A percentile compares a stretch with the other conserved stretches of the same genome.
Evolutionary conservation across 2,113 vertebrate genomes (phyloP).

Genomic region (Lampris incognitus): DNA sequence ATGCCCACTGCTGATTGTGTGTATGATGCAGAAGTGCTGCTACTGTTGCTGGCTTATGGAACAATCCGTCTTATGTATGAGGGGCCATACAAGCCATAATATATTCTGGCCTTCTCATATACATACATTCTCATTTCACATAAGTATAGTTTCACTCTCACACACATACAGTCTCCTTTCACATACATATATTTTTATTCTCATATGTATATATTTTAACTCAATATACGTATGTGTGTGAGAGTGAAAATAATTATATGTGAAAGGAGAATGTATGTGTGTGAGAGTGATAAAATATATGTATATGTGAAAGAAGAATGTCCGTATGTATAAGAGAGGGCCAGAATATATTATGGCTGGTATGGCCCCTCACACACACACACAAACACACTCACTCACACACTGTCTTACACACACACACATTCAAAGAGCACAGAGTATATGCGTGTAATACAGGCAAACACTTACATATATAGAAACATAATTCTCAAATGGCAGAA

Average conservation of each 20-base stretch:
- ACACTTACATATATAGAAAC: too few species aligned
- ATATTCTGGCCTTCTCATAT: slow-evolving; percentile 15
- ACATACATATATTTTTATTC: too few species aligned
- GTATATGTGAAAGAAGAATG: too few species aligned
- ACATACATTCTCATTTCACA: not conserved
- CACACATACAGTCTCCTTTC: too few species aligned
- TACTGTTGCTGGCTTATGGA: slow-evolving; percentile 51
- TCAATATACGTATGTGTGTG: not conserved
- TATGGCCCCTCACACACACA: slow-evolving; percentile 20
- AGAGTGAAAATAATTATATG: too few species aligned
- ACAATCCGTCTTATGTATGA: slow-evolving; percentile 24
- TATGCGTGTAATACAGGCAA: too few species aligned
- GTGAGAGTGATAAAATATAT: too few species aligned
- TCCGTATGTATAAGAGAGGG: not conserved
- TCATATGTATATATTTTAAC: not conserved
- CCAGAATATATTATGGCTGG: too few species aligned
- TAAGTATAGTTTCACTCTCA: too few species aligned
- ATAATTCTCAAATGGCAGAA: too few species aligned
- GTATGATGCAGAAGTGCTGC: slow-evolving; percentile 56
- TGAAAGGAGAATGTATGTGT: too few species aligned
- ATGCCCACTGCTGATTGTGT: slow-evolving; percentile 68
- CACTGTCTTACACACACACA: slow-evolving; percentile 29
- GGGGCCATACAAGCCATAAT: slow-evolving; percentile 20
- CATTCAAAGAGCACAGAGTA: slow-evolving; percentile 17
- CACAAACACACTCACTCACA: slow-evolving; percentile 30